These are phyloP conservation scores for Neomonachus schauinslandi DNA, from an alignment of 2,113 vertebrate genomes.

Conservation along the genomic window DNA sequence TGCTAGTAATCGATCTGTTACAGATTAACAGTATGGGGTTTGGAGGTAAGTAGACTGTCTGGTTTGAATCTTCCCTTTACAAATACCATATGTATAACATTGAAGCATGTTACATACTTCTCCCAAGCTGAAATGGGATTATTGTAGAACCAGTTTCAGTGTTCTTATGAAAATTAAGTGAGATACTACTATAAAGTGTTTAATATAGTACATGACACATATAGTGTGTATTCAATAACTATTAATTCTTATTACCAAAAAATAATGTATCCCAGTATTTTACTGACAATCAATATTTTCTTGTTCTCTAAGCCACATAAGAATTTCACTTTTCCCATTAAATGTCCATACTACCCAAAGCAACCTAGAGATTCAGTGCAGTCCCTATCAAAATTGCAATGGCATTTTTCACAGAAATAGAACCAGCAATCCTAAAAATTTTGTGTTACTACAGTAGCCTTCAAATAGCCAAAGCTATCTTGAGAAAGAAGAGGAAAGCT, in stretches of 20 bases:
- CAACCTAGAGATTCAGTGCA: not conserved
- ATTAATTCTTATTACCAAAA: not conserved
- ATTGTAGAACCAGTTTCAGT: not conserved
- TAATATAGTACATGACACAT: not conserved
- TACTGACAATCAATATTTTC: not conserved
- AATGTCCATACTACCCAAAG: not conserved
- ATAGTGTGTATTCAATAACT: not conserved
- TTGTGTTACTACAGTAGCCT: not conserved
- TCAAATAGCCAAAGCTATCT: not conserved
- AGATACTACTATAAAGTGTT: not conserved
- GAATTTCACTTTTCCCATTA: not conserved
- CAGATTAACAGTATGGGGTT: not conserved
- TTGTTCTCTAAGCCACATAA: not conserved
- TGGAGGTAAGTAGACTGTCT: not conserved
- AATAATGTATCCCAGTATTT: not conserved
- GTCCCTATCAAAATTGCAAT: not conserved
- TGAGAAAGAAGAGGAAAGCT: not conserved
- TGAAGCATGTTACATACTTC: not conserved
- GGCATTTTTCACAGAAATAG: not conserved
- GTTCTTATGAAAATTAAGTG: not conserved
- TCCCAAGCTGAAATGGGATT: not conserved
- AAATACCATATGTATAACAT: not conserved
- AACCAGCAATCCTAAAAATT: not conserved
- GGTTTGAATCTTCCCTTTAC: not conserved
- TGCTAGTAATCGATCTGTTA: not conserved